A percentile compares a stretch with the other conserved stretches of the same genome.
Evolutionary conservation across 2,797 vertebrate species (phyloP).

Genomic region (Pteronotus mesoamericanus): DNA sequence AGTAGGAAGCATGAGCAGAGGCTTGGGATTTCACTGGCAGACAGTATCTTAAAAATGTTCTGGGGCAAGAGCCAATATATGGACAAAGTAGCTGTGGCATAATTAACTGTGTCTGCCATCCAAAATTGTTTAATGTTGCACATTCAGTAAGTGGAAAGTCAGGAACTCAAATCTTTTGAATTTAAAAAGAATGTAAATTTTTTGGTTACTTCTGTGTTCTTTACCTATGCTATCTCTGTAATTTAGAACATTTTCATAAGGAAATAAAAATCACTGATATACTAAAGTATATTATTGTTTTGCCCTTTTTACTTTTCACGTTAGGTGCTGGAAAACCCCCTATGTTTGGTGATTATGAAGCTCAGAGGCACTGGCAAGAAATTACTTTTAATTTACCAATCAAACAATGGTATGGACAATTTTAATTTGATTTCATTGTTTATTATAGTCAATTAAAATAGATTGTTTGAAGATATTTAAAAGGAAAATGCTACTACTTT

Average conservation of each 20-base stretch:
- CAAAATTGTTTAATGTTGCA: not conserved
- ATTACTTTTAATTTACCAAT: conserved; percentile 93
- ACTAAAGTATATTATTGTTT: not conserved
- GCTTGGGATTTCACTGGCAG: not conserved
- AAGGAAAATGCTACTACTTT: not conserved
- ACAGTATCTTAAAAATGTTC: not conserved
- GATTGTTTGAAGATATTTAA: conserved; percentile 10
- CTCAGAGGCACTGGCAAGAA: conserved; percentile 99
- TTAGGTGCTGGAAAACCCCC: conserved; percentile 93
- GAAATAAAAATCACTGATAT: not conserved
- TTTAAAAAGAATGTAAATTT: not conserved
- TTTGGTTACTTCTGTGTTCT: not conserved
- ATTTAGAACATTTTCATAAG: conserved; percentile 18
- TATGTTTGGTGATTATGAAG: conserved; percentile 99
- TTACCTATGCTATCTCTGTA: not conserved
- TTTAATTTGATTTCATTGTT: conserved; percentile 37
- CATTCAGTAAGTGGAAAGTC: not conserved
- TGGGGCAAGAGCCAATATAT: not conserved
- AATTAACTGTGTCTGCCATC: not conserved
- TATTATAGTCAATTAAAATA: conserved; percentile 18
- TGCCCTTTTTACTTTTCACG: not conserved
- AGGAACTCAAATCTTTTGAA: not conserved
- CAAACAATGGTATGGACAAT: conserved; percentile 88
- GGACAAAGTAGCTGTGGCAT: not conserved
- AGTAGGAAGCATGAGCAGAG: not conserved